Percentiles rank a stretch among this genome's conserved stretches.
Conservation (phyloP, 2,797 vertebrate species). For the Centropyge bicolor region DNA sequence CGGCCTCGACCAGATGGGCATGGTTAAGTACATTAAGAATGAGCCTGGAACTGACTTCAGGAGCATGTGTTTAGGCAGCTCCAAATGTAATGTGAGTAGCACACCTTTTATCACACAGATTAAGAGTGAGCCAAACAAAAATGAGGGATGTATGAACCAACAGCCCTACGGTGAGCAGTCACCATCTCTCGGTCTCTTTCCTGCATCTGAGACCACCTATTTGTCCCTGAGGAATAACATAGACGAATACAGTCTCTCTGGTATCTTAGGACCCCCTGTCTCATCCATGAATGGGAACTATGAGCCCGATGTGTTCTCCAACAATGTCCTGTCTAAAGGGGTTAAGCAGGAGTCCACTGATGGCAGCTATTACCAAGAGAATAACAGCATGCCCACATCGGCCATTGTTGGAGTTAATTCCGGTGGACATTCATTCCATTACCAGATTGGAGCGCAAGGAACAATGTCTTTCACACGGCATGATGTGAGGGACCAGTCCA, state of each 20-base stretch:
- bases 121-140: conserved; percentile 94
- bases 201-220: conserved; percentile 95
- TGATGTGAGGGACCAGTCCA: conserved; percentile 93
- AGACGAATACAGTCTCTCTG: conserved; percentile 98
- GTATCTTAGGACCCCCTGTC: conserved; percentile 97
- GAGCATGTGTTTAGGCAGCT: conserved; percentile 92
- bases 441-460: conserved; percentile 98
- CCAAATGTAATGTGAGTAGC: conserved; percentile 86
- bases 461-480: conserved; percentile 96
- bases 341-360: conserved; percentile 97
- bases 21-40: conserved; percentile 96
- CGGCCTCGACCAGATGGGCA: conserved; percentile 90
- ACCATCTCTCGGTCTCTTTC: conserved; percentile 90
- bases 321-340: conserved; percentile 90
- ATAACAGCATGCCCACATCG: conserved; percentile 91
- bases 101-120: conserved; percentile 92
- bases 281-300: conserved; percentile 93
- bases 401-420: conserved; percentile 99
- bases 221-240: conserved; percentile 99
- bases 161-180: conserved; percentile 90
- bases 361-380: conserved; percentile 96
- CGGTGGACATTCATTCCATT: conserved; percentile 99
- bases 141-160: conserved; percentile 91
- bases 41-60: conserved; percentile 94
- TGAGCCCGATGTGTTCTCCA: conserved; percentile 92